A percentile compares a stretch with the other conserved stretches of the same genome.
Conservation (phyloP, 2,113 vertebrate genomes). For the Upupa epops region DNA sequence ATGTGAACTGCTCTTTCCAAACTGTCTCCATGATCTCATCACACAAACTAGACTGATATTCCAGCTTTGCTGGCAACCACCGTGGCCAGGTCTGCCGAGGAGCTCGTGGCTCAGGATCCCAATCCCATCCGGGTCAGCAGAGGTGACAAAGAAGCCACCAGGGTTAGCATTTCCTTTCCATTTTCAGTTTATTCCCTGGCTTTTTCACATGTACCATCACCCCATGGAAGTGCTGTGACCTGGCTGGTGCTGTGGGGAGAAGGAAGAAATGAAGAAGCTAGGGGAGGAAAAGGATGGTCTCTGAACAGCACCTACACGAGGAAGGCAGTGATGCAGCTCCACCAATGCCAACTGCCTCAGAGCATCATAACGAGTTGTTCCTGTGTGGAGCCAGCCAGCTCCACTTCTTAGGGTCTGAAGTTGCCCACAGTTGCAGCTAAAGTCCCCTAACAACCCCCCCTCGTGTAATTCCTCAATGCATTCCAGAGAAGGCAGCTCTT, state of each 20-base stretch:
- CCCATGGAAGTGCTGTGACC: accelerated
- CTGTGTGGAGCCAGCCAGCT: neutral
- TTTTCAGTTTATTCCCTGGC: neutral
- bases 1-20: neutral
- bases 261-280: neutral
- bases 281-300: neutral
- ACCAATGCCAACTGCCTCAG: neutral
- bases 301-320: neutral
- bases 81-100: neutral
- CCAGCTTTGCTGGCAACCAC: neutral
- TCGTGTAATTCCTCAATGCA: neutral
- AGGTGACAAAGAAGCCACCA: neutral
- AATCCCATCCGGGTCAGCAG: neutral
- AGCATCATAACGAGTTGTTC: neutral
- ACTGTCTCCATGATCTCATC: neutral
- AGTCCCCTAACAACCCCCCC: neutral
- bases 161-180: neutral
- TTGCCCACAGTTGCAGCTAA: neutral
- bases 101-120: neutral
- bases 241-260: neutral
- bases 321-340: neutral
- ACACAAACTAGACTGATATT: neutral
- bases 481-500: neutral
- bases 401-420: neutral
- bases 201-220: accelerated